Conservation (phyloP, 2,797 vertebrate genomes). For the Furcifer pardalis region DNA sequence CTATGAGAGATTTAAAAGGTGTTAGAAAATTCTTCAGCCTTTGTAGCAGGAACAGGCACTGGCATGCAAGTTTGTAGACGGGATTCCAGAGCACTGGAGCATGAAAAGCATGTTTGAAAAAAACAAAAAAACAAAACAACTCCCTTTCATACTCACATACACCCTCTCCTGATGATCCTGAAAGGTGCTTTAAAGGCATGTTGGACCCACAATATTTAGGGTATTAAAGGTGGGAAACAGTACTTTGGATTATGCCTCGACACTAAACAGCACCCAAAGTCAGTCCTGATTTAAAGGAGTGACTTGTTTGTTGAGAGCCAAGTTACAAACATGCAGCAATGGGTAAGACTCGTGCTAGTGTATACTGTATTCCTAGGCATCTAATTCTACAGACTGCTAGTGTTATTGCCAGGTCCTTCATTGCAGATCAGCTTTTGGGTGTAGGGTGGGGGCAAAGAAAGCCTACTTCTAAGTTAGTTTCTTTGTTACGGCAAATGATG, state of each 20-base stretch:
- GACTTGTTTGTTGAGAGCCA: background rate
- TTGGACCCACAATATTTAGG: background rate
- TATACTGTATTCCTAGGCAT: background rate
- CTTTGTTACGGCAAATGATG: background rate
- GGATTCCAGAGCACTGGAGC: background rate
- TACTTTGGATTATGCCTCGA: background rate
- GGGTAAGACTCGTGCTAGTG: background rate
- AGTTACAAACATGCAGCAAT: background rate
- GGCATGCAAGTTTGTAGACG: background rate
- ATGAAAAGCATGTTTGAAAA: background rate
- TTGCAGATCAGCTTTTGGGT: too few relatives aligned
- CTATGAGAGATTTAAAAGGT: background rate
- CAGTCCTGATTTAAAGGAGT: background rate
- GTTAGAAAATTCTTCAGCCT: background rate
- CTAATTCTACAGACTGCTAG: background rate
- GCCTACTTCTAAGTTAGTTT: background rate
- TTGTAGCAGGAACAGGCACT: background rate
- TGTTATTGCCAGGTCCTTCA: background rate
- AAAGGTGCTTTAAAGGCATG: background rate
- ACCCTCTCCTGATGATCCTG: background rate
- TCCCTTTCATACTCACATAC: background rate
- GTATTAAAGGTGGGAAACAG: background rate
- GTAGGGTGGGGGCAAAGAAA: too few relatives aligned
- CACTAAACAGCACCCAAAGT: background rate
- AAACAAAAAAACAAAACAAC: too few relatives aligned